A percentile compares a stretch with the other conserved stretches of the same genome.
Conservation (phyloP, 2,113 vertebrate genomes). For the Hippolais icterina region DNA sequence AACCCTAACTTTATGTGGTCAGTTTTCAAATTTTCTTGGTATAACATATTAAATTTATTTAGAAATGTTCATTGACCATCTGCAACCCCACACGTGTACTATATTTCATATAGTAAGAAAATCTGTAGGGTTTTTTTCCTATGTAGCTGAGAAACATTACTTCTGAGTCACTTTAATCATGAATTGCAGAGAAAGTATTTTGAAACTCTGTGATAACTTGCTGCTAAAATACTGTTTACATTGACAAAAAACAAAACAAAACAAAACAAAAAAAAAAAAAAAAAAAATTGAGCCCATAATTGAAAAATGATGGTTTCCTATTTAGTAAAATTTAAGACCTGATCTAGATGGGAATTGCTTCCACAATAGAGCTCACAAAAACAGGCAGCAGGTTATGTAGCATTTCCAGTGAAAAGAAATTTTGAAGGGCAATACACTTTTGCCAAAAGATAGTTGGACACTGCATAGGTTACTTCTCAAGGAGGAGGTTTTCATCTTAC, state of each 20-base stretch:
- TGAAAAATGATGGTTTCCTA: background rate
- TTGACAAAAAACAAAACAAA: background rate
- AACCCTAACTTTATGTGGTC: background rate
- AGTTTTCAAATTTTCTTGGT: background rate
- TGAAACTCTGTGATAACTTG: background rate
- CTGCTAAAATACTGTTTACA: constrained; percentile 15
- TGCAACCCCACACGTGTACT: background rate
- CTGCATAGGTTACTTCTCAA: background rate
- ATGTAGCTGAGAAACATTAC: background rate
- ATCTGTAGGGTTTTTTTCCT: background rate
- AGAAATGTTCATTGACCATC: background rate
- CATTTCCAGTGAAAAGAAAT: background rate
- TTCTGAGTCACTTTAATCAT: background rate
- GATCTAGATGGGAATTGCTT: background rate
- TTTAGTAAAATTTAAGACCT: background rate
- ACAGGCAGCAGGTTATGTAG: background rate
- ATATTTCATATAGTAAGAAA: background rate
- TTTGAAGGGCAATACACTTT: background rate
- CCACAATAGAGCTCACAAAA: background rate
- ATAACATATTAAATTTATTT: background rate
- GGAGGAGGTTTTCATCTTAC: background rate
- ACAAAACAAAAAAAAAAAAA: too few relatives aligned
- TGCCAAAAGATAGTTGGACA: constrained; percentile 9
- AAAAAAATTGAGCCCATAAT: too few relatives aligned
- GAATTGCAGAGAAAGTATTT: background rate